Evolutionary conservation across 2,113 vertebrate genomes (phyloP), one percentile per base, ranked within the genome.

Genomic region (Pterocles burchelli): DNA sequence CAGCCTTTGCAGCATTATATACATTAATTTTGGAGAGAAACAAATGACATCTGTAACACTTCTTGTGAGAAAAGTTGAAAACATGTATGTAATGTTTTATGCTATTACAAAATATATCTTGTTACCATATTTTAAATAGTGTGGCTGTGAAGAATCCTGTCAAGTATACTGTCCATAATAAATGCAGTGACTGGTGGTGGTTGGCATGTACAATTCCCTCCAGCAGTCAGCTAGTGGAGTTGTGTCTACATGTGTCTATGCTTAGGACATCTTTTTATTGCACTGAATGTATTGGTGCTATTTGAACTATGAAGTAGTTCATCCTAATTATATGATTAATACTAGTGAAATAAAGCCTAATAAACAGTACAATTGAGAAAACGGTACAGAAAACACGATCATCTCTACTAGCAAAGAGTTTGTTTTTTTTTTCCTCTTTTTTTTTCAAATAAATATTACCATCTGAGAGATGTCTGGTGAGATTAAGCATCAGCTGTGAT

Each of bases 161-260:
- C 21, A 76, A 36, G 48, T 46, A 58, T 24, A 12, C 13, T 25
- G 6, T 46, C 45, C 5, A 9, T 89, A 17, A 34, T 34, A 17
- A 52, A 26, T 59, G 12, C 29, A 48, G 5, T 38, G 21, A 25
- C 24, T 80, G 7, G 18, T 49, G 62, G 7, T 65, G 77, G 7
- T 78, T 71, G 85, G 51, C 7, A 16, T 10, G 6, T 58, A 25
- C 0, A 13, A 2, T 41, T 46, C 22, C 22, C 4, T 1, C 0
- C 15, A 78, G 28, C 52, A 78, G 19, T 43, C 52, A 79, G 20
- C 34, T 72, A 34, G 59, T 22, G 52, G 48, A 75, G 9, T 55
- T 75, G 5, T 82, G 52, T 54, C 45, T 49, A 17, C 62, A 28
- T 33, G 3, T 51, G 12, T 63, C 45, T 78, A 31, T 36, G 63